phyloP scores from a whole-genome alignment of 2,888 invertebrate genomes.

The Byasa hedistus region DNA sequence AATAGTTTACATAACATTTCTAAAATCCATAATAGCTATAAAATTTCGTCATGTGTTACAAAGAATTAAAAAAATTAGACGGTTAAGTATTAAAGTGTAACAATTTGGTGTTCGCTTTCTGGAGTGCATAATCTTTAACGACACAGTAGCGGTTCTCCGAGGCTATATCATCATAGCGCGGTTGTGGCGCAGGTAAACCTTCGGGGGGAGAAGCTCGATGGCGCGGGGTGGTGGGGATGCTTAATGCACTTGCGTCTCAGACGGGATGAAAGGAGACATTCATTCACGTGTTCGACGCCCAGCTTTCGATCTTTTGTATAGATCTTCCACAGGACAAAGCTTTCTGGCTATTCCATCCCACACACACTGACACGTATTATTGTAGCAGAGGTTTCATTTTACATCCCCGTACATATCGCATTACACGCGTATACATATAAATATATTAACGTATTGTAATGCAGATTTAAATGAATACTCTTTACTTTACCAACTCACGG shows the following conservation, averaged over 20 bases:
- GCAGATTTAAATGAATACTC: no score
- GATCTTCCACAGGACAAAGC: slow-evolving; percentile 32
- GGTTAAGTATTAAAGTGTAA: slow-evolving; percentile 10
- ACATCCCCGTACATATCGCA: slow-evolving; percentile 14
- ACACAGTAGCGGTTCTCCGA: slow-evolving; percentile 61
- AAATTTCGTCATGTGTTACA: no score
- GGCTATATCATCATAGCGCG: slow-evolving; percentile 51
- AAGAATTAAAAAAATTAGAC: no score
- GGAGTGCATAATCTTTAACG: slow-evolving; percentile 43
- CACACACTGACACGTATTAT: slow-evolving; percentile 18
- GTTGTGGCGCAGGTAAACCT: slow-evolving; percentile 69
- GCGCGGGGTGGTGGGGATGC: slow-evolving; percentile 36
- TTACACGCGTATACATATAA: slow-evolving; percentile 8
- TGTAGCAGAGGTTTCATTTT: slow-evolving; percentile 22
- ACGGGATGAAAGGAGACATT: slow-evolving; percentile 44
- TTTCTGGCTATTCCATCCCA: slow-evolving; percentile 28
- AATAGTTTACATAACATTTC: no score
- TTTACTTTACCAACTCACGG: no score
- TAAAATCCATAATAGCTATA: no score
- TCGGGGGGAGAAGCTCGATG: slow-evolving; percentile 39
- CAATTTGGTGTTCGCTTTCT: neutral
- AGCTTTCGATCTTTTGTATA: slow-evolving; percentile 36
- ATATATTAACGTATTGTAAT: neutral
- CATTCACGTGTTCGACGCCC: slow-evolving; percentile 37
- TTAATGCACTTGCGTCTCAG: slow-evolving; percentile 59